Evolutionary conservation across 2,797 vertebrate species (phyloP), one percentile per base, ranked within the genome.

Genomic region (Ctenopoma multispine): DNA sequence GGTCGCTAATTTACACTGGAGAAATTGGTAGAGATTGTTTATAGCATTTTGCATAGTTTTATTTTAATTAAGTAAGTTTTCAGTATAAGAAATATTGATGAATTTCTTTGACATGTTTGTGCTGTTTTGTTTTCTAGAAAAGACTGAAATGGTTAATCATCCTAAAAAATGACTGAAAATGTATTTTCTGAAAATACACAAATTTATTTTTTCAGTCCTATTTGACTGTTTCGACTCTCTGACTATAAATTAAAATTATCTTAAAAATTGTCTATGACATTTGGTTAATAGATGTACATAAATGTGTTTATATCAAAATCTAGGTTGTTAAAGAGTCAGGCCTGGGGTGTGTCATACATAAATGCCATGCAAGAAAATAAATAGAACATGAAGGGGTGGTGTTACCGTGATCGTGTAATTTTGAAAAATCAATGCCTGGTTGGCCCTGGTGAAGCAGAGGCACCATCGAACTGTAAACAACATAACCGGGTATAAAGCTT

Each of bases 381-480:
- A 24, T 24, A 18, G 44, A 72, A 58, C 63, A 55, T 12, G 41
- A 41, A 71, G 36, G 38, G 38, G 56, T 60, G 49, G 14, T 71
- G 34, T 47, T 62, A 62, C 36, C 44, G 63, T 31, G n/a, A 73
- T 57, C 10, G 9, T 47, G 72, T 60, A 41, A 71, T 78, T 78
- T 72, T 17, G 13, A n/a, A 57, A 76, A 83, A 79, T 84, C 69
- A 60, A 85, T 88, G 61, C 8, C 44, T 77, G 49, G 41, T 65
- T 54, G 55, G n/a, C n/a, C 47, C 40, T 54, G 69, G 58, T 57
- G 70, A 60, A 75, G 68, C 65, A 72, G 24, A 51, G 23, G 34
- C 43, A 20, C 48, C 50, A 31, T 50, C 61, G 49, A n/a, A 63
- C 47, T 78, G 81, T 84, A 83, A 85, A 81, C 85, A 82, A 79